phyloP scores from a whole-genome alignment of 2,888 invertebrate species.

The Embidobia sp. region DNA sequence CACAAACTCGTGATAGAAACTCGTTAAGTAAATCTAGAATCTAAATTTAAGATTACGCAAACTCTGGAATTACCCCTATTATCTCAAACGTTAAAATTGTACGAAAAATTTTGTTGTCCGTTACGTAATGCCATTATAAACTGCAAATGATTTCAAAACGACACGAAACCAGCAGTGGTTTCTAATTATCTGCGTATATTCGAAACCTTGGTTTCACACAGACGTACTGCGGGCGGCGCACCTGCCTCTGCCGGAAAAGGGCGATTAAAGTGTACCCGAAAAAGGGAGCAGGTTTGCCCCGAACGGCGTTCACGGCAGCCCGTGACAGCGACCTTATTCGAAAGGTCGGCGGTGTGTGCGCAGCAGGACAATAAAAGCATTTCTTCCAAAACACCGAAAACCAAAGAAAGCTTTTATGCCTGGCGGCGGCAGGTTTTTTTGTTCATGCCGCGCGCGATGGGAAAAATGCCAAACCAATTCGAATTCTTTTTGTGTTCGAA shows the following conservation, averaged over 20 bases:
- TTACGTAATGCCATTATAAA: not conserved
- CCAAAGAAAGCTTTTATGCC: constrained; percentile 21
- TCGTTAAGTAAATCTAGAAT: too few species aligned
- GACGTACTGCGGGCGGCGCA: constrained; percentile 63
- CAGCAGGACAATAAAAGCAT: constrained; percentile 34
- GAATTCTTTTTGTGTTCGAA: not conserved
- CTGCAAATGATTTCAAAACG: constrained; percentile 23
- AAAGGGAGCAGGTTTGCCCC: constrained; percentile 62
- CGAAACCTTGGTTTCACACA: constrained; percentile 28
- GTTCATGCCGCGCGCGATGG: not conserved
- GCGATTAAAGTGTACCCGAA: constrained; percentile 70
- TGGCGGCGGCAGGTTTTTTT: too few species aligned
- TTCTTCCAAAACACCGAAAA: constrained; percentile 6
- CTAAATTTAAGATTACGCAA: not conserved
- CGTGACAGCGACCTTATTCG: constrained; percentile 28
- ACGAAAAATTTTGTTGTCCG: not conserved
- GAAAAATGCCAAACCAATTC: constrained; percentile 16
- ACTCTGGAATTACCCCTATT: not conserved
- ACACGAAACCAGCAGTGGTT: constrained; percentile 39
- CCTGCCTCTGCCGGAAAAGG: constrained; percentile 74
- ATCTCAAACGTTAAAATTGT: not conserved
- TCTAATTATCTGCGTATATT: constrained; percentile 41
- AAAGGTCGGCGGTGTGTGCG: constrained; percentile 19
- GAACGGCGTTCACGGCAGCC: constrained; percentile 3
- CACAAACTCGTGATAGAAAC: too few species aligned